Conservation (phyloP, 1,140 invertebrate genomes). For the Lepidostoma basale region DNA sequence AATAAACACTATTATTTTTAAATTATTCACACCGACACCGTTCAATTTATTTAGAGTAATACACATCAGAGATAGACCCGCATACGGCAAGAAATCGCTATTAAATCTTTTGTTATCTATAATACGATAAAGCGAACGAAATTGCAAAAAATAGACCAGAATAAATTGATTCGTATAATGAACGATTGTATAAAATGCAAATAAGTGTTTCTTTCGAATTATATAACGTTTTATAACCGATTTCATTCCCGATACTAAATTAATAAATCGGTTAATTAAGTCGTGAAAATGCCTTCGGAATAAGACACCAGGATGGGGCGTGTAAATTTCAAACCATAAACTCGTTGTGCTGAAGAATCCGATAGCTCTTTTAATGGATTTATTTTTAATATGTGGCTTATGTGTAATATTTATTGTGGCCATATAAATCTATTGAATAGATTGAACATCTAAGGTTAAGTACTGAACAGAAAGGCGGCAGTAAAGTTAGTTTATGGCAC, state of each 20-base stretch:
- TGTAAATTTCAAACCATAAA: conserved; percentile 28
- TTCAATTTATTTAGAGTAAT: conserved; percentile 5
- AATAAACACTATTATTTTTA: conserved; percentile 17
- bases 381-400: conserved; percentile 39
- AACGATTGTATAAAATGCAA: conserved; percentile 18
- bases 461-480: conserved; percentile 30
- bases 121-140: background rate
- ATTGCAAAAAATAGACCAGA: conserved; percentile 3
- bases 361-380: conserved; percentile 35
- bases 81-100: conserved; percentile 7
- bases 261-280: conserved; percentile 27
- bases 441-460: conserved; percentile 37
- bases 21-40: conserved; percentile 14
- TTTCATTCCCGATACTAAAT: background rate
- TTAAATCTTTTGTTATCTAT: conserved; percentile 2
- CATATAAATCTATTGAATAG: conserved; percentile 28
- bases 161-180: conserved; percentile 9
- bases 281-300: conserved; percentile 1
- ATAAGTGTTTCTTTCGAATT: conserved; percentile 17
- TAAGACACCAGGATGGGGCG: conserved; percentile 8
- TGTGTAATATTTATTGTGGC: conserved; percentile 33
- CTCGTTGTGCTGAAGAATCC: conserved; percentile 22
- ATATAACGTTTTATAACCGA: conserved; percentile 11
- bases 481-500: conserved; percentile 32
- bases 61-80: background rate